Evolutionary conservation across 2,113 vertebrate genomes (phyloP).

Genomic region (Hippocampus zosterae): DNA sequence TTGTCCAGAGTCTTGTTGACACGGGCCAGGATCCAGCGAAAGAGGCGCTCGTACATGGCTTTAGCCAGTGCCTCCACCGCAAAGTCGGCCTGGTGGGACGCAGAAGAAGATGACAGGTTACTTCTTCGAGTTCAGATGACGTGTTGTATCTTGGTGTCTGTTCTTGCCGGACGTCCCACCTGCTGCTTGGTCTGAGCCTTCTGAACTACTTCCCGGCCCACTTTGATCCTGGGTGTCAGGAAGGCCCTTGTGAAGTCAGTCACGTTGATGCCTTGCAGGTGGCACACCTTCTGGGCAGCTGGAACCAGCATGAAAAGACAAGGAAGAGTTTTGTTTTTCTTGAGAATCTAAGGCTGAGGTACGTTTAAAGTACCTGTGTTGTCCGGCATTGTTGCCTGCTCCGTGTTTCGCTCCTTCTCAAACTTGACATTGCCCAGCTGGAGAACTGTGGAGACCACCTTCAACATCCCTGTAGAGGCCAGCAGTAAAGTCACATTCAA

Average conservation of each 20-base stretch:
- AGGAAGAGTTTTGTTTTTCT: neutral
- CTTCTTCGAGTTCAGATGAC: neutral
- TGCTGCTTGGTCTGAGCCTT: conserved; percentile 98
- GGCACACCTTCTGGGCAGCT: conserved; percentile 96
- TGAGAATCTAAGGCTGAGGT: neutral
- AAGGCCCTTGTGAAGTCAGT: conserved; percentile 90
- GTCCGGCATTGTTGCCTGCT: conserved; percentile 95
- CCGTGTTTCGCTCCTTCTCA: conserved; percentile 93
- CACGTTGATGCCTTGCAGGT: conserved; percentile 91
- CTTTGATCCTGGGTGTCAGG: conserved; percentile 92
- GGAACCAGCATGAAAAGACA: neutral
- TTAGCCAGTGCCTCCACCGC: conserved; percentile 92
- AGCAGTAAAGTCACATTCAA: neutral
- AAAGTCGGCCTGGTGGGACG: conserved; percentile 81
- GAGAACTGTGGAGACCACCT: conserved; percentile 87
- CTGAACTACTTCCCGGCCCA: conserved; percentile 91
- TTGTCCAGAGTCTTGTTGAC: conserved; percentile 96
- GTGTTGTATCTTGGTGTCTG: neutral
- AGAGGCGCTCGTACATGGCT: conserved; percentile 90
- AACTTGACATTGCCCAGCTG: conserved; percentile 92
- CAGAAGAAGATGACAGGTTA: neutral
- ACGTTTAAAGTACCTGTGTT: conserved; percentile 76
- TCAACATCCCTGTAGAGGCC: conserved; percentile 79
- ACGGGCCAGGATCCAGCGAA: conserved; percentile 86
- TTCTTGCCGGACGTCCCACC: conserved; percentile 58